A percentile compares a stretch with the other conserved stretches of the same genome.
Conservation (phyloP, 2,888 invertebrate species). For the Andrena chrysosceles region DNA sequence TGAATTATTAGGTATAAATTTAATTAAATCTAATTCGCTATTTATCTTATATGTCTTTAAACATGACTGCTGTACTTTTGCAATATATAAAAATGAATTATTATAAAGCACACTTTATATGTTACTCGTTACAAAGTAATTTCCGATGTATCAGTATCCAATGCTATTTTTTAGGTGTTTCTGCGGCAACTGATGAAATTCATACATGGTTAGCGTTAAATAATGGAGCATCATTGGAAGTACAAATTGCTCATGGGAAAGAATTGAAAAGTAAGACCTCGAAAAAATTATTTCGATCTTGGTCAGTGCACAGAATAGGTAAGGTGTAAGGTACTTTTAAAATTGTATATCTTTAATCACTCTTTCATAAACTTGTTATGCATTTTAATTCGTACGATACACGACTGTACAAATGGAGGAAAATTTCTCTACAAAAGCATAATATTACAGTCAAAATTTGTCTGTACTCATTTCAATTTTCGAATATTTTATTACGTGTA, state of each 20-base stretch:
- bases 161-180: conserved; percentile 69
- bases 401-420: conserved; percentile 34
- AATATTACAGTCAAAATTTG: conserved; percentile 13
- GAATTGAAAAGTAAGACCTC: conserved; percentile 81
- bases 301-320: conserved; percentile 85
- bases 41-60: background rate
- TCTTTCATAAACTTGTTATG: conserved; percentile 5
- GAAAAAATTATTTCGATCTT: conserved; percentile 83
- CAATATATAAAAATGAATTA: background rate
- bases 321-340: conserved; percentile 77
- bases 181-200: conserved; percentile 81
- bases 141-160: background rate
- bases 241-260: conserved; percentile 83
- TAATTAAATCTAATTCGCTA: background rate
- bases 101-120: background rate
- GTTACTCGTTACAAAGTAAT: background rate
- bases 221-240: conserved; percentile 83
- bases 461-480: conserved; percentile 26
- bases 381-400: conserved; percentile 21
- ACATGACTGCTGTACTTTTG: background rate
- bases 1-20: conserved; percentile 83
- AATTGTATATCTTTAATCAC: conserved; percentile 25
- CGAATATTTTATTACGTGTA: conserved; percentile 44
- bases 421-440: background rate
- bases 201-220: conserved; percentile 83